Evolutionary conservation across 2,797 vertebrate species (phyloP).

Genomic region (Meda fulgida): DNA sequence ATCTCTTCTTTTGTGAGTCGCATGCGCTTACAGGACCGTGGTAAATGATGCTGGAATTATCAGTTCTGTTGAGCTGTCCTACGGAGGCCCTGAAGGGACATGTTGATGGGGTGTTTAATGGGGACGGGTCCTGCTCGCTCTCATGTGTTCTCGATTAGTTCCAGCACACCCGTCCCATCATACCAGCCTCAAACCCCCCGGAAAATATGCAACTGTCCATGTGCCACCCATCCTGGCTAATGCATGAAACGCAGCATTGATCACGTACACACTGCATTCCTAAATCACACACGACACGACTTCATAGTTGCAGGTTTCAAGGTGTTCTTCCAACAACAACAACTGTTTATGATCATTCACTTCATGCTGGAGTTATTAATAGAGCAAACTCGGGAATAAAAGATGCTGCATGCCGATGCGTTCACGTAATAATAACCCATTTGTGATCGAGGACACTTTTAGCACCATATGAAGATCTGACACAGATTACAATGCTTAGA

Average conservation of each 20-base stretch:
- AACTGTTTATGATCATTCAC: constrained; percentile 60
- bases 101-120: not conserved
- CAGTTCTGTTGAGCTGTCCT: too few relatives aligned
- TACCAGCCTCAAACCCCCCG: not conserved
- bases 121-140: not conserved
- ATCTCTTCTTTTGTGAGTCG: not conserved
- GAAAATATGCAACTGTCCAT: constrained; percentile 8
- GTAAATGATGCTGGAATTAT: too few relatives aligned
- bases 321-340: constrained; percentile 58
- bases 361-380: constrained; percentile 51
- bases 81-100: too few relatives aligned
- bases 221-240: not conserved
- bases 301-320: not conserved
- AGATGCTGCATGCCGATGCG: not conserved
- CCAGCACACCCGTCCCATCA: constrained; percentile 20
- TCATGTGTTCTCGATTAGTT: constrained; percentile 52
- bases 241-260: not conserved
- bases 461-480: not conserved
- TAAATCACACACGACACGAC: not conserved
- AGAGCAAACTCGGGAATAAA: constrained; percentile 37
- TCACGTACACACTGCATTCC: constrained; percentile 20
- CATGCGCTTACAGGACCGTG: not conserved
- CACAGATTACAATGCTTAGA: not conserved
- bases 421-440: not conserved
- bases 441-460: not conserved